A percentile compares a stretch with the other conserved stretches of the same genome.
Conservation (phyloP, 1,140 invertebrate genomes). For the Neocloeon triangulifer region DNA sequence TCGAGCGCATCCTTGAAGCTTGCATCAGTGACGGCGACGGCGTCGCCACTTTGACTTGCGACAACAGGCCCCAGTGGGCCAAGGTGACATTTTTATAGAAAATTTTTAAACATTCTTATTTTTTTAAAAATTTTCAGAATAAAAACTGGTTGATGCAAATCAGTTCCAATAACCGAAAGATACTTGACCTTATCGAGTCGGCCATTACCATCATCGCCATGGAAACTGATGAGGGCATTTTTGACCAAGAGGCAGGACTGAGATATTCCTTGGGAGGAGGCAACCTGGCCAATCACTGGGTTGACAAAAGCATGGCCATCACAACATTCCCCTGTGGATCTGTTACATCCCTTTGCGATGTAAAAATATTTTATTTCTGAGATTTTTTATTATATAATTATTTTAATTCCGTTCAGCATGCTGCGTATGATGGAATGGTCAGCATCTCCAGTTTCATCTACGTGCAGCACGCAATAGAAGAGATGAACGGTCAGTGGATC, state of each 20-base stretch:
- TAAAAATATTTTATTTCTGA: constrained; percentile 6
- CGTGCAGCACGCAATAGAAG: constrained; percentile 12
- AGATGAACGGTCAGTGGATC: constrained; percentile 16
- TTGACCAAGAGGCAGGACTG: constrained; percentile 17
- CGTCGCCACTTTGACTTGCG: constrained; percentile 36
- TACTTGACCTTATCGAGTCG: constrained; percentile 34
- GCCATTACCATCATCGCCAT: constrained; percentile 32
- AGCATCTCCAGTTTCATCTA: constrained; percentile 18
- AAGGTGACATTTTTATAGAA: constrained; percentile 18
- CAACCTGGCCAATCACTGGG: constrained; percentile 26
- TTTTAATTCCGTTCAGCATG: constrained; percentile 19
- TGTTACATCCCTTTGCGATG: constrained; percentile 16
- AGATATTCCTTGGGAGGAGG: constrained; percentile 17
- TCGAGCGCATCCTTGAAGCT: constrained; percentile 27
- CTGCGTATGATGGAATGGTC: constrained; percentile 29
- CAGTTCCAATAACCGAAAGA: constrained; percentile 30
- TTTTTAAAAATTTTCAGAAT: no score
- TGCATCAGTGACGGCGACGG: constrained; percentile 21
- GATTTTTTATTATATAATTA: constrained; percentile 12
- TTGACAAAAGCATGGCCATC: constrained; percentile 23
- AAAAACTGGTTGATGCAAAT: constrained; percentile 23
- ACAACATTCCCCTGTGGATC: constrained; percentile 25
- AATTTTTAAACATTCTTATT: no score
- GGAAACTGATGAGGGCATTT: constrained; percentile 25
- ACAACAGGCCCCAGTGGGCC: constrained; percentile 35